Base-by-base conservation (phyloP, 2,113 vertebrate species). In the Chamaetylas fuelleborni region DNA sequence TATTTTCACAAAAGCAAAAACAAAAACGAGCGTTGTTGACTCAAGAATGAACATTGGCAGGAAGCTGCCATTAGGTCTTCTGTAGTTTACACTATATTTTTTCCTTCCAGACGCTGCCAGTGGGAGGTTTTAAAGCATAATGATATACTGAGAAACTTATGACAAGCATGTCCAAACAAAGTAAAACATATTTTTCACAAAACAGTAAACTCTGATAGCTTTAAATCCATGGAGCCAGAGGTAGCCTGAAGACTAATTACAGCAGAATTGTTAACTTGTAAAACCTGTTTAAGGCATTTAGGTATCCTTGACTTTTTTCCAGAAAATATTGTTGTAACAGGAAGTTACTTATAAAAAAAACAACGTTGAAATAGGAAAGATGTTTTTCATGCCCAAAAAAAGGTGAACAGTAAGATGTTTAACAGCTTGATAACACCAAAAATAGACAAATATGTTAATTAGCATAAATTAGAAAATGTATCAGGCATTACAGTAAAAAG, bases 91-190 rank as follows among this genome's bases (percentile, higher is more conserved):
- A 67, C 88, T 91, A 88, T 76, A 81, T 93, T 92, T 95, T 96
- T 97, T 86, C 87, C 81, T 77, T 90, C 91, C 92, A 96, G 96
- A 97, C 76, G 1, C 79, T 90, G 96, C 87, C 96, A 96, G 95
- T 96, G 92, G 96, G 96, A 97, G 93, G 92, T 94, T 97, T 97
- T 95, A 94, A 90, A 96, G 83, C 89, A 93, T 92, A 96, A 96
- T 96, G 92, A 95, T 94, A 96, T 90, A 95, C 78, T 88, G 70
- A 94, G 95, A 95, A 96, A 96, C 93, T 92, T 96, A 96, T 67
- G 93, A 96, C 96, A 97, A 94, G 96, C 93, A 95, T 90, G 92
- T 97, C 97, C 84, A 97, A 97, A 96, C 94, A 96, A 93, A 94
- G 81, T 93, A 90, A 94, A 96, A 95, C 69, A 73, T 95, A 94